Base-by-base conservation (phyloP, 1,140 invertebrate species). In the Bombus superbus region DNA sequence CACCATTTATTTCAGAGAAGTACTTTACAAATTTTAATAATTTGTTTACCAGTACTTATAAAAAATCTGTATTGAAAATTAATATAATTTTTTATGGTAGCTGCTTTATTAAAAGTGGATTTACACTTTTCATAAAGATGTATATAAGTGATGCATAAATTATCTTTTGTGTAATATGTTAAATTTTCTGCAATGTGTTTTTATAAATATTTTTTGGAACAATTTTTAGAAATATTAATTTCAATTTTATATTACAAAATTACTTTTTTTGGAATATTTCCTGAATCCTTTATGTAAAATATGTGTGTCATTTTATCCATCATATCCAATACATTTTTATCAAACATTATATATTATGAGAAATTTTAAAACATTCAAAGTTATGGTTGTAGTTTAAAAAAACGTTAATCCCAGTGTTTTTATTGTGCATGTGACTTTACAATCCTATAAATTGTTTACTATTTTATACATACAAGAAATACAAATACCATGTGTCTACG, bases 401-500 rank as follows among this genome's bases (percentile, higher is more conserved):
- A 66, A 35, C 10, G 22, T 66, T 44, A 9, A 28, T 35, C 22
- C 4, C 15, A 40, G 18, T 72, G 38, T 71, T n/a, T 18, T 79
- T 72, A 82, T 87, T 10, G n/a, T 71, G 32, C 8, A 53, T 40
- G 71, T 59, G 15, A 44, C 38, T 64, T 38, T 68, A 40, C 4
- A 86, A 71, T 72, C 66, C 3, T 73, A 2, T 68, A 38, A 81
- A 73, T 28, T 72, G 6, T 47, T 62, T 38, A 42, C 59, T 57
- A 53, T 18, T 79, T 28, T 68, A 15, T 68, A 73, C 22, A 79
- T 38, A 81, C 62, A 42, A 80, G 25, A 80, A 13, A 81, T 74
- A 78, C 40, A 83, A 91, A 81, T 90, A 90, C 89, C 89, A 95
- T 96, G 93, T 95, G 96, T 89, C 94, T 96, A 66, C 94, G 94